A percentile compares a stretch with the other conserved stretches of the same genome.
Evolutionary conservation across 2,888 invertebrate genomes (phyloP).

Genomic region (Julus scandinavius): DNA sequence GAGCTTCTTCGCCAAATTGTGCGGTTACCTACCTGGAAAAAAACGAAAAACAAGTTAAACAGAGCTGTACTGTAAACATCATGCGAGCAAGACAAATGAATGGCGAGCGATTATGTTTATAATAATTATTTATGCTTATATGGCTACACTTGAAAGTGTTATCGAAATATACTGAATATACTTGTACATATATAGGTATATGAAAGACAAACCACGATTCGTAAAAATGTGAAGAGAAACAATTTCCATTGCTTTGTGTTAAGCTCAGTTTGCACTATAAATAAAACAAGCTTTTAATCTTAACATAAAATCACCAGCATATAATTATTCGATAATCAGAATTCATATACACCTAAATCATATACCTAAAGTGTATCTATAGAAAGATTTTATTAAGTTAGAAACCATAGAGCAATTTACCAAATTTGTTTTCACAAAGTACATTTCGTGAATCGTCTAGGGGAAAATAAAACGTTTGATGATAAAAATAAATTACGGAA

Average conservation of each 20-base stretch:
- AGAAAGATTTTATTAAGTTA: neutral
- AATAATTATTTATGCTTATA: too few species aligned
- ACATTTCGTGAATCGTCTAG: slow-evolving; percentile 23
- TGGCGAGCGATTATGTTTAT: neutral
- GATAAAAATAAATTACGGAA: slow-evolving; percentile 34
- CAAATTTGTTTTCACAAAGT: neutral
- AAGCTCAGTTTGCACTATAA: too few species aligned
- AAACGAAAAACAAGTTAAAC: slow-evolving; percentile 51
- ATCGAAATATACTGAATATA: too few species aligned
- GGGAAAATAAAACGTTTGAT: slow-evolving; percentile 13
- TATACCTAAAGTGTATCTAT: neutral
- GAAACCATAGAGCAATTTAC: neutral
- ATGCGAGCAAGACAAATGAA: neutral
- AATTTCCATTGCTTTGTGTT: too few species aligned
- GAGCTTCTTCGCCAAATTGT: slow-evolving; percentile 54
- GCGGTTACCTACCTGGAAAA: slow-evolving; percentile 56
- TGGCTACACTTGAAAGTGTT: neutral
- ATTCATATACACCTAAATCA: neutral
- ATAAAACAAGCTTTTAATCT: neutral
- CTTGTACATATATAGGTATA: too few species aligned
- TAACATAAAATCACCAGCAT: neutral
- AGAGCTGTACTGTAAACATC: neutral
- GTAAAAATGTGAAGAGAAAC: too few species aligned
- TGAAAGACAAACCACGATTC: too few species aligned
- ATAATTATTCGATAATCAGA: neutral